Conservation (phyloP, 2,113 vertebrate genomes). For the Cichladusa arquata region DNA sequence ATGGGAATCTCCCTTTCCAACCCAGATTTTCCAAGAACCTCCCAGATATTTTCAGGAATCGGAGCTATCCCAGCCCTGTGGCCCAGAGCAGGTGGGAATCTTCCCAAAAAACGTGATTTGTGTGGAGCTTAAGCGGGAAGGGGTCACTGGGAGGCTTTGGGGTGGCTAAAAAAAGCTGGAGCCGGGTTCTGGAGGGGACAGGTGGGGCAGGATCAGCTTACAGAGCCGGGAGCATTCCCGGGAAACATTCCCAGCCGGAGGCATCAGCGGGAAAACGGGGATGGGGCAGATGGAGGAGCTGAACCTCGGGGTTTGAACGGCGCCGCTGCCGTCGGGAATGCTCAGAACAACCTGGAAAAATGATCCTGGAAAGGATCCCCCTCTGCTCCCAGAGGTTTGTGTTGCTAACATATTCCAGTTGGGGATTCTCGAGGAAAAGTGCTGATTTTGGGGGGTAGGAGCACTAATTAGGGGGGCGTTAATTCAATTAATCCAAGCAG, state of each 20-base stretch:
- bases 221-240: not conserved
- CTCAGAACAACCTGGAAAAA: not conserved
- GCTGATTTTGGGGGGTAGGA: not conserved
- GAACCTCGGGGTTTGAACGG: not conserved
- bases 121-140: not conserved
- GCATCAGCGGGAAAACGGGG: not conserved
- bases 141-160: not conserved
- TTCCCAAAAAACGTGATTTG: not conserved
- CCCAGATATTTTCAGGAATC: not conserved
- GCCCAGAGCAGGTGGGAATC: slow-evolving; percentile 42
- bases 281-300: not conserved
- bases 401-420: not conserved
- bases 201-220: slow-evolving; percentile 54
- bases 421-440: not conserved
- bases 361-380: not conserved
- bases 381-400: rapidly evolving
- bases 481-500: not conserved
- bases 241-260: not conserved
- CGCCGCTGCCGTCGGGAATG: not conserved
- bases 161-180: slow-evolving; percentile 67
- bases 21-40: not conserved
- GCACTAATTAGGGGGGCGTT: not conserved
- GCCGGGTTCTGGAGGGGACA: slow-evolving; percentile 27
- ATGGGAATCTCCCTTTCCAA: rapidly evolving
- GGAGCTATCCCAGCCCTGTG: not conserved